phyloP scores from a whole-genome alignment of 1,140 invertebrate species.

The Pomacea maculata region DNA sequence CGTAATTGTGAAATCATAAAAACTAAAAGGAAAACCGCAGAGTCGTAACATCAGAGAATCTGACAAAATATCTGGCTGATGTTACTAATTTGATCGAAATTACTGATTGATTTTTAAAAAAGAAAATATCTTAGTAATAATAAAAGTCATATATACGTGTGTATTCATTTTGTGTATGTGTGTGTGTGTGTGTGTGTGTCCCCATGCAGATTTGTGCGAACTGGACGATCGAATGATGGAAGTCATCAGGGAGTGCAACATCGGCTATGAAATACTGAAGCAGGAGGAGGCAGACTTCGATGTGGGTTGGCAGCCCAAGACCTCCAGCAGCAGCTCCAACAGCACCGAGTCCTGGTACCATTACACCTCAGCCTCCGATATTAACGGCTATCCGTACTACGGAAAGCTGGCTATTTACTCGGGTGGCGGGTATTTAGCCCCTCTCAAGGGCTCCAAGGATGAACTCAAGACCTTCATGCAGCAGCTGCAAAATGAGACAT shows the following conservation, averaged over 20 bases:
- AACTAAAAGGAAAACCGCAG: too few relatives aligned
- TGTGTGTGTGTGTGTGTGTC: not conserved
- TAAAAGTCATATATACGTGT: not conserved
- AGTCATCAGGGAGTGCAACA: slow-evolving; percentile 59
- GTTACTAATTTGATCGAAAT: too few relatives aligned
- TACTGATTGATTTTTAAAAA: too few relatives aligned
- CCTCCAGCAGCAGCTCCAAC: slow-evolving; percentile 33
- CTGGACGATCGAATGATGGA: slow-evolving; percentile 44
- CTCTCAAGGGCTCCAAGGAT: slow-evolving; percentile 63
- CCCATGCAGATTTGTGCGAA: slow-evolving; percentile 52
- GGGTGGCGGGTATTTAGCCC: slow-evolving; percentile 71
- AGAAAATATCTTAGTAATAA: too few relatives aligned
- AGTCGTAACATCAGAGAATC: too few relatives aligned
- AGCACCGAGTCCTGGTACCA: slow-evolving; percentile 31
- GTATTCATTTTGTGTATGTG: not conserved
- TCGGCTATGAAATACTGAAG: slow-evolving; percentile 49
- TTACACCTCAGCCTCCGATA: slow-evolving; percentile 53
- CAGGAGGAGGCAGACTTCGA: slow-evolving; percentile 58
- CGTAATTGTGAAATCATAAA: too few relatives aligned
- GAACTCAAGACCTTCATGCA: slow-evolving; percentile 59
- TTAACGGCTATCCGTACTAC: slow-evolving; percentile 67
- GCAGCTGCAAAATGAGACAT: slow-evolving; percentile 62
- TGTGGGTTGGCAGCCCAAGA: slow-evolving; percentile 55
- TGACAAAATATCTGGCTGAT: too few relatives aligned
- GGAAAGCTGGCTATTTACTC: slow-evolving; percentile 67